A percentile compares a stretch with the other conserved stretches of the same genome.
Evolutionary conservation across 2,113 vertebrate genomes (phyloP).

Genomic region (Campylomormyrus numenius): DNA sequence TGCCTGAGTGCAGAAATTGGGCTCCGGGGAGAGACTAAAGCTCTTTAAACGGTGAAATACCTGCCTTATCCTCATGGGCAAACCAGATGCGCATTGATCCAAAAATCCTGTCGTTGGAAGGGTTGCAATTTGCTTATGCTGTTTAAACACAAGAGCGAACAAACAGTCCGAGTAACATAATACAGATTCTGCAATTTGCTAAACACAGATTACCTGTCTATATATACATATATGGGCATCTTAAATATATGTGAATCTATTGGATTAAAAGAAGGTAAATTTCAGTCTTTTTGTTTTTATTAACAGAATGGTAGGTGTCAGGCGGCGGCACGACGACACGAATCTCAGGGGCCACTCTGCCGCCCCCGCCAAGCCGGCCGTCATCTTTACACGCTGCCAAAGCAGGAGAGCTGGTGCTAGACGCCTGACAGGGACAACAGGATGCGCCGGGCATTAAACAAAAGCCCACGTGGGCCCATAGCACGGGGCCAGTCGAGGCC

Average conservation of each 20-base stretch:
- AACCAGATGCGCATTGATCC: neutral
- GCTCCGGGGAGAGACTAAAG: neutral
- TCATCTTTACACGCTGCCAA: neutral
- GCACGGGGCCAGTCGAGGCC: neutral
- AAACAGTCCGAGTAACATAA: neutral
- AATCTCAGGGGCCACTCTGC: neutral
- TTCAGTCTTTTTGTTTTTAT: neutral
- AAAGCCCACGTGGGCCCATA: neutral
- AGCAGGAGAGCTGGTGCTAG: slow-evolving; percentile 1
- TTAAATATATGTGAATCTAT: neutral
- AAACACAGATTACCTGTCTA: neutral
- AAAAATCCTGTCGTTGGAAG: neutral
- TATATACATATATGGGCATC: neutral
- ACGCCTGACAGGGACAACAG: neutral
- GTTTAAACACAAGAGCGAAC: neutral
- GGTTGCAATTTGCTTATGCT: neutral
- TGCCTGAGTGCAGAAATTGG: neutral
- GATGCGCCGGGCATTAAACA: neutral
- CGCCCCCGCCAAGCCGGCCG: neutral
- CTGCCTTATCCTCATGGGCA: neutral
- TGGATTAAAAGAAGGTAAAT: neutral
- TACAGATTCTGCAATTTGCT: neutral
- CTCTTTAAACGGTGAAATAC: slow-evolving; percentile 6
- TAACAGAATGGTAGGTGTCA: neutral
- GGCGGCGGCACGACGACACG: too few species aligned